Evolutionary conservation across 1,140 invertebrate genomes (phyloP), one percentile per base, ranked within the genome.

Genomic region (Nasonia vitripennis): DNA sequence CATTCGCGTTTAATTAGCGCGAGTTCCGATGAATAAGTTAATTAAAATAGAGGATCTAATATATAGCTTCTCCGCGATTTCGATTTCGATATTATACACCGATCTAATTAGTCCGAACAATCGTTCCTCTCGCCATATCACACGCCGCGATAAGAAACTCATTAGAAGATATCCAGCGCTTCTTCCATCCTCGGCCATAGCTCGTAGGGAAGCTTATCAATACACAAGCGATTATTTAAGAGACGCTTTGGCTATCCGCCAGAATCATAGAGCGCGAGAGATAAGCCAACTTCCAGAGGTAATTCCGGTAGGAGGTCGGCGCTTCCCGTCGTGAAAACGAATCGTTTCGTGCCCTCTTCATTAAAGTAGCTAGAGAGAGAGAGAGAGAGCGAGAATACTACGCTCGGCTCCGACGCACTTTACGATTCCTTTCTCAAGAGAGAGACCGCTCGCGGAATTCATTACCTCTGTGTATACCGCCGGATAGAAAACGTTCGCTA

Each of bases 1-100:
- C 90, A 89, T 91, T 91, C 91, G 88, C 91, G 90, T 92, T 92
- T 92, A 92, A 92, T 92, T 92, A 92, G 91, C 86, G 88, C 83
- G 89, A 71, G 88, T 7, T 20, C 55, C 55, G 91, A 92, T 92
- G 91, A 92, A 92, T 92, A 91, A 92, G 91, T 92, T 92, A 92
- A 92, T 92, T 92, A 91, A 90, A 34, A 27, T 27, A 27, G 68
- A 71, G 68, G 23, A 34, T 27, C 27, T 27, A 27, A 27, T 27
- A 27, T 27, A 27, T 71, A 34, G 20, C 27, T 27, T 10, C 31
- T 7, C 41, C 34, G 10, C 0, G 10, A 45, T 45, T 45, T 45
- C 41, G 41, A 27, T 45, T 45, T 45, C 9, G 9, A 45, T 45
- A 45, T 45, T 1, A 1, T 1, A 10, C 41, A 45, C 7, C 9